These are phyloP conservation scores for Oriolus oriolus DNA, from an alignment of 2,113 vertebrate genomes.

Conservation along the genomic window DNA sequence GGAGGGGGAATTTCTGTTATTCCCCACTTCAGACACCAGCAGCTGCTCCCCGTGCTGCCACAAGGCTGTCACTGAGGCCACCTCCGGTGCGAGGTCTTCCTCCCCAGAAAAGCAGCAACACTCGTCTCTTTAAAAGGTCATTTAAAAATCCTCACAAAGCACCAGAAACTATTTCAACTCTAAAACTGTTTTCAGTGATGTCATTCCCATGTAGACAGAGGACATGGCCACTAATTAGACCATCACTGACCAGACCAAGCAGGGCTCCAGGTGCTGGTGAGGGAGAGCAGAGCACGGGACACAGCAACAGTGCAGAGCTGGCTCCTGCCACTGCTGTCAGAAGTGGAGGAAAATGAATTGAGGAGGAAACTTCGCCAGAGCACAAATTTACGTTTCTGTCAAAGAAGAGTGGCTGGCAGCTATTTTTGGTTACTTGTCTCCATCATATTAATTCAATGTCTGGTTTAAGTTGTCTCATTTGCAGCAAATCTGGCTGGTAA, in stretches of 20 bases:
- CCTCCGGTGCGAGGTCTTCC: neutral
- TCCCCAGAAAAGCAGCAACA: neutral
- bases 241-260: fast-evolving
- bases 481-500: slow-evolving; percentile 61
- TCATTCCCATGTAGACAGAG: neutral
- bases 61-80: neutral
- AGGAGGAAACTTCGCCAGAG: neutral
- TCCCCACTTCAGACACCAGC: neutral
- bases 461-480: slow-evolving; percentile 57
- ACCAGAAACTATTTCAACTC: neutral
- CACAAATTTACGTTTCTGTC: slow-evolving; percentile 40
- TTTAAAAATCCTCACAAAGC: neutral
- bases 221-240: neutral
- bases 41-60: neutral
- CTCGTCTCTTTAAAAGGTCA: neutral
- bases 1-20: neutral
- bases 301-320: neutral
- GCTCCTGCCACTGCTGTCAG: neutral
- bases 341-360: neutral
- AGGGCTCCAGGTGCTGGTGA: neutral
- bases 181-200: neutral
- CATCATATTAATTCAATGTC: slow-evolving; percentile 54
- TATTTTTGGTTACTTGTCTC: slow-evolving; percentile 52
- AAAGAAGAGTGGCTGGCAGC: slow-evolving; percentile 49
- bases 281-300: neutral